Conservation (phyloP, 2,113 vertebrate genomes). For the Chionodraco myersi region DNA sequence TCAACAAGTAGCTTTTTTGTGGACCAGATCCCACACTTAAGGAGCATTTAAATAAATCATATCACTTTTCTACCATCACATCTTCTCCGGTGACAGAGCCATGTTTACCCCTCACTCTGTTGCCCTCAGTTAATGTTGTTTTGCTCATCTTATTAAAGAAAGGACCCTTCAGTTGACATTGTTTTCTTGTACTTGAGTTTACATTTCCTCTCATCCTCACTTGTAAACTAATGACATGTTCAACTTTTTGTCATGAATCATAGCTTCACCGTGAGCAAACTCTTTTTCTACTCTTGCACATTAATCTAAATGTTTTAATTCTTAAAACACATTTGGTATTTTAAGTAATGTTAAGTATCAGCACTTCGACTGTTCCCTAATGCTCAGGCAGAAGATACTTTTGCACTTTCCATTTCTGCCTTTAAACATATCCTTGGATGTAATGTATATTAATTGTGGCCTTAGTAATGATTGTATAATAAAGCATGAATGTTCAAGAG, state of each 20-base stretch:
- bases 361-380: conserved; percentile 12
- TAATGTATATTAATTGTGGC: background rate
- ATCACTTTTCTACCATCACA: too few species aligned
- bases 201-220: too few species aligned
- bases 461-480: background rate
- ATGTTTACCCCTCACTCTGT: too few species aligned
- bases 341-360: background rate
- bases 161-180: too few species aligned
- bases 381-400: conserved; percentile 14
- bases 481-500: background rate
- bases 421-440: conserved; percentile 5
- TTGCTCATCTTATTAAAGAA: too few species aligned
- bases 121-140: too few species aligned
- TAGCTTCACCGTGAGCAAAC: background rate
- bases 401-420: conserved; percentile 38
- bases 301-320: background rate
- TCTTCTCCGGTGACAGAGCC: too few species aligned
- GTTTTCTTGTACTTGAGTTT: too few species aligned
- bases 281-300: background rate
- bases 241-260: background rate
- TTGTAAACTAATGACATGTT: background rate
- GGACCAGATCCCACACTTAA: too few species aligned
- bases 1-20: too few species aligned
- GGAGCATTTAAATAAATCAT: too few species aligned
- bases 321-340: conserved; percentile 4